These are phyloP conservation scores for Leuciscus waleckii DNA, from an alignment of 2,797 vertebrate genomes.

Conservation along the genomic window DNA sequence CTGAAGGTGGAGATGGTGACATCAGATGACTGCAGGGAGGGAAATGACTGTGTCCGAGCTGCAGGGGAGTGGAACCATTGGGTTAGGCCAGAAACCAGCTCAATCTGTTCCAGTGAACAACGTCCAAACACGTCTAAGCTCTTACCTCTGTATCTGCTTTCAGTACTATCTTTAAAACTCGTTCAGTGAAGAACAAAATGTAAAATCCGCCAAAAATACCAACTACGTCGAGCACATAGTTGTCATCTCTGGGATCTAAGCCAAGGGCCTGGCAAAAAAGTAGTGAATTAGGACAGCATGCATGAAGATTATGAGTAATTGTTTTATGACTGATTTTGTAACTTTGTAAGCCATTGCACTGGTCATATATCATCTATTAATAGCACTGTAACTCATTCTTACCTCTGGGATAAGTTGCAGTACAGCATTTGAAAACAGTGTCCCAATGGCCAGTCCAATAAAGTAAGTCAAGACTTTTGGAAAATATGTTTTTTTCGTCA, in stretches of 20 bases:
- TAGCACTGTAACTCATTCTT: conserved; percentile 61
- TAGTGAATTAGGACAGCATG: background rate
- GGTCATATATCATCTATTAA: background rate
- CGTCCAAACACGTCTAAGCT: background rate
- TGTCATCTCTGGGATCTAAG: conserved; percentile 82
- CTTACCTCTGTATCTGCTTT: conserved; percentile 82
- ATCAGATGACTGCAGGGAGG: conserved; percentile 44
- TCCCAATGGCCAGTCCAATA: conserved; percentile 86
- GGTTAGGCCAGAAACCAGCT: background rate
- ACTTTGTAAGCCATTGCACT: background rate
- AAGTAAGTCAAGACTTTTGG: conserved; percentile 87
- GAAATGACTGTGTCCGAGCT: conserved; percentile 61
- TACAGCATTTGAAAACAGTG: conserved; percentile 87
- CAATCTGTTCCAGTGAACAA: background rate
- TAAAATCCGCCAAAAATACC: conserved; percentile 88
- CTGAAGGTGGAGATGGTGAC: conserved; percentile 55
- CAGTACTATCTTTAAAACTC: conserved; percentile 81
- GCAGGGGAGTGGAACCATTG: background rate
- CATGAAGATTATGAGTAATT: background rate
- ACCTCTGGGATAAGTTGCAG: conserved; percentile 91
- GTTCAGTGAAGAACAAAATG: conserved; percentile 83
- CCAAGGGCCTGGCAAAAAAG: conserved; percentile 80
- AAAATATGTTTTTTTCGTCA: conserved; percentile 86
- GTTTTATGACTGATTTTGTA: background rate
- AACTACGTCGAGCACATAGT: conserved; percentile 82